phyloP scores from a whole-genome alignment of 2,888 invertebrate species.

The Clanis bilineata region DNA sequence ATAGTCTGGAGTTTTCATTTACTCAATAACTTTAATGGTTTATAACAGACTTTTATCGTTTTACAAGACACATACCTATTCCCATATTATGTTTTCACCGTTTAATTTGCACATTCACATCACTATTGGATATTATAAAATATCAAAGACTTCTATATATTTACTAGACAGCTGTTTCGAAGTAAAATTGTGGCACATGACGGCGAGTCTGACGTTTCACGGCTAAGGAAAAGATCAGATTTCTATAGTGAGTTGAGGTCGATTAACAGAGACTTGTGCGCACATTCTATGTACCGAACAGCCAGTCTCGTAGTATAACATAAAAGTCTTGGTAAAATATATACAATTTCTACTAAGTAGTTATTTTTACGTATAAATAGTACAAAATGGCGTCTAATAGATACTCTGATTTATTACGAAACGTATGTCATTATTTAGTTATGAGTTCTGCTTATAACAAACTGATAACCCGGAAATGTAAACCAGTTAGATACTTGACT shows the following conservation, averaged over 20 bases:
- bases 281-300: too few relatives aligned
- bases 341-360: not conserved
- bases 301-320: too few relatives aligned
- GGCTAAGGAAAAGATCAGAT: too few relatives aligned
- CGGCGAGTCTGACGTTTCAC: too few relatives aligned
- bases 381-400: not conserved
- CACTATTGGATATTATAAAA: too few relatives aligned
- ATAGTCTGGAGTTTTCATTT: slow-evolving; percentile 15
- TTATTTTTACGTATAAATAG: not conserved
- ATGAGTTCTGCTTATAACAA: not conserved
- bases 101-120: not conserved
- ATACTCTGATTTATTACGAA: not conserved
- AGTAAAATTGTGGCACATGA: too few relatives aligned
- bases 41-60: not conserved
- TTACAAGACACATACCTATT: not conserved
- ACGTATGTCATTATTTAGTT: not conserved
- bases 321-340: too few relatives aligned
- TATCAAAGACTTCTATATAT: too few relatives aligned
- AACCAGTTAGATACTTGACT: not conserved
- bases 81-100: too few relatives aligned
- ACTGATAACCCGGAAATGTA: not conserved
- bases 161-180: too few relatives aligned
- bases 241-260: too few relatives aligned
- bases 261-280: too few relatives aligned
- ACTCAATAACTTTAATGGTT: not conserved